Evolutionary conservation across 2,797 vertebrate genomes (phyloP), one percentile per base, ranked within the genome.

Genomic region (Carapus acus): DNA sequence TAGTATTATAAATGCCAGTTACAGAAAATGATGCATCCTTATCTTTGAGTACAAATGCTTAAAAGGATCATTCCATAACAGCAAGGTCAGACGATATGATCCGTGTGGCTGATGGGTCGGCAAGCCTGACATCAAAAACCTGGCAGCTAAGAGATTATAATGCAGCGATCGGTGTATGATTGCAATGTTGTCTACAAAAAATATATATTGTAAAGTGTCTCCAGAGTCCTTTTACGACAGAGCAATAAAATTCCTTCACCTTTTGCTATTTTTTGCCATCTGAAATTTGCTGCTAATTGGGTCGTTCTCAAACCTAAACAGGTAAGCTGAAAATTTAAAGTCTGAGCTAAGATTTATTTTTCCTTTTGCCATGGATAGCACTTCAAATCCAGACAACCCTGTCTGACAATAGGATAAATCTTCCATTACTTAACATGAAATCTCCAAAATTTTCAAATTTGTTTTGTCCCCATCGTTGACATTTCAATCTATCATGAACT

Each of bases 391-490:
- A 44, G 36, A 46, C 51, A 27, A 45, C 53, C 20, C 33, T 38
- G 46, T 2, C 6, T 21, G 21, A 42, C 13, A 13, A 14, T 38
- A 36, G 47, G 41, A 60, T 34, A 56, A 43, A 66, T 54, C 43
- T 47, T 24, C 29, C 27, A 54, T 56, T 1, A 6, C 44, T 58
- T 56, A 65, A 58, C 4, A n/a, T 56, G 54, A 39, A 4, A 46
- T 57, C 70, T 56, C 54, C 58, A 70, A 70, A 70, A 69, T 59
- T 71, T 55, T 68, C n/a, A n/a, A n/a, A n/a, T n/a, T n/a, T n/a
- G n/a, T n/a, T n/a, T n/a, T n/a, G n/a, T n/a, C n/a, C n/a, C n/a
- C n/a, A n/a, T n/a, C n/a, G n/a, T n/a, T n/a, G n/a, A n/a, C n/a
- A n/a, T n/a, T n/a, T n/a, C n/a, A n/a, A n/a, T n/a, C n/a, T n/a